Base-by-base conservation (phyloP, 2,888 invertebrate genomes). In the Archips crataeganus region DNA sequence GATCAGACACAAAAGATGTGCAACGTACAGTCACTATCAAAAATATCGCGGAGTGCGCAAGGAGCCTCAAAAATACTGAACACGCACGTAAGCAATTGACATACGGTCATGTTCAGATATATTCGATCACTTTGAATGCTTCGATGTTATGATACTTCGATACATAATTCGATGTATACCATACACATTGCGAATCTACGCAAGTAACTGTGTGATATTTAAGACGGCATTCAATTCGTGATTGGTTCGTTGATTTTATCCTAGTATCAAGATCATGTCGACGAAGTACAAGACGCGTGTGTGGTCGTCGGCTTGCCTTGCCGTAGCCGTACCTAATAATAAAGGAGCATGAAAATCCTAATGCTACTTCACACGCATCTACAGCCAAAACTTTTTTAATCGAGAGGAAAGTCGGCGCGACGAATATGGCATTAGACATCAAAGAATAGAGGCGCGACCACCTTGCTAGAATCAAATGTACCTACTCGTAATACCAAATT, bases 301-400 rank as follows among this genome's bases (percentile, higher is more conserved):
- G 93, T 93, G 92, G 93, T 90, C 93, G 87, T 79, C 77, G 83
- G 84, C 85, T 82, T 84, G 81, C 77, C 81, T 81, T 79, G 70
- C 32, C 67, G 65, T 74, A 73, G 57, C 68, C 82, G 83, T 85
- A 81, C 82, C 82, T 82, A 79, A 69, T 88, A 88, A 87, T 87
- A 85, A 86, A 81, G 84, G 82, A 84, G 82, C 77, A 75, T 74
- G 84, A 86, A 86, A 88, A 87, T 85, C 84, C 74, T 61, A 62
- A 73, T 71, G 75, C 80, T 80, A 79, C 83, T 85, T 83, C 83
- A 84, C 80, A 84, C 79, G 65, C 72, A 51, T 73, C 70, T 57
- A 60, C 42, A 42, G 63, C 42, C 45, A 13, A 65, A 74, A 51
- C 70, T 68, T 74, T 74, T 69, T 70, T 70, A 70, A 74, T 63